phyloP scores from a whole-genome alignment of 2,113 vertebrate genomes.

The Accipiter virgatus region DNA sequence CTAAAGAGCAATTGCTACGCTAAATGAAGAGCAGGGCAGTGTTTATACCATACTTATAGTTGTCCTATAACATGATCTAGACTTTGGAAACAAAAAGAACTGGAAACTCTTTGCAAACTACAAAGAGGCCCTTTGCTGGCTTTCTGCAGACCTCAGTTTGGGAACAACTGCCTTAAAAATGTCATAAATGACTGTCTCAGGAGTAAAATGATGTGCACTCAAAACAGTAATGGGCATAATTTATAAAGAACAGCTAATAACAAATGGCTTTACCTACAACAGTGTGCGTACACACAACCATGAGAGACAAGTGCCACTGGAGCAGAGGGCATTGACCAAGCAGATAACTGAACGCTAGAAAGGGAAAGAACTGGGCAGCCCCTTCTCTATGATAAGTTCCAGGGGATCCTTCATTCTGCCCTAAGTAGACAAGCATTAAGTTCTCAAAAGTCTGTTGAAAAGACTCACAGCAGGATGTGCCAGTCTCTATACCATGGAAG shows the following conservation, averaged over 20 bases:
- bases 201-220: neutral
- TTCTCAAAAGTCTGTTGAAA: constrained; percentile 21
- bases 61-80: neutral
- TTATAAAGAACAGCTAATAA: neutral
- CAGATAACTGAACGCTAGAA: neutral
- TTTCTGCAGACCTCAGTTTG: neutral
- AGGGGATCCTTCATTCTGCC: neutral
- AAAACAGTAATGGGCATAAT: neutral
- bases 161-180: neutral
- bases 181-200: neutral
- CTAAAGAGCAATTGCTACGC: neutral
- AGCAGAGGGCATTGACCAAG: neutral
- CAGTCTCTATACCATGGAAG: neutral
- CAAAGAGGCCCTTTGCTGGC: neutral
- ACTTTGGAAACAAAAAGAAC: neutral
- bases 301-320: neutral
- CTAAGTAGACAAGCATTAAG: neutral
- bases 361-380: neutral
- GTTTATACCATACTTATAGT: neutral
- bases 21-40: neutral
- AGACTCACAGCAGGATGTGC: constrained; percentile 12
- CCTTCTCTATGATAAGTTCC: neutral
- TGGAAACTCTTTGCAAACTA: neutral
- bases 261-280: neutral
- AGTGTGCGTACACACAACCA: neutral